A percentile compares a stretch with the other conserved stretches of the same genome.
phyloP scores from a whole-genome alignment of 2,797 vertebrate species.

The Phataginus tricuspis region DNA sequence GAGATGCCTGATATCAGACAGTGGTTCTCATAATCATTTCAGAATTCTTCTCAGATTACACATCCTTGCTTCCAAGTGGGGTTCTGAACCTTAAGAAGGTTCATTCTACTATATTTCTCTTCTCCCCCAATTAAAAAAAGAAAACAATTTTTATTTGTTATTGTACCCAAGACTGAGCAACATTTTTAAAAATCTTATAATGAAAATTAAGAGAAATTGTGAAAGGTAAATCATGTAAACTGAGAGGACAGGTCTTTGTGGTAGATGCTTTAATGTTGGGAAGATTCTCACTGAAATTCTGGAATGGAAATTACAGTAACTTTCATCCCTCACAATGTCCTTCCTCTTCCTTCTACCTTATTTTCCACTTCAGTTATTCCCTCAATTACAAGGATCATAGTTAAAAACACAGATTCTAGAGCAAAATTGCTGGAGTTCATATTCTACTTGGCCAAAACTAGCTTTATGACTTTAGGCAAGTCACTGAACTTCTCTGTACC shows the following conservation, averaged over 20 bases:
- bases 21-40: neutral
- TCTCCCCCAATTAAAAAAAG: neutral
- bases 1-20: conserved; percentile 4
- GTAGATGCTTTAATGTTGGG: neutral
- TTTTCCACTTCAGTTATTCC: neutral
- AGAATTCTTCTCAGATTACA: conserved; percentile 24
- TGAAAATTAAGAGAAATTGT: conserved; percentile 23
- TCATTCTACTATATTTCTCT: neutral
- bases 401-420: neutral
- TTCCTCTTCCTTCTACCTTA: neutral
- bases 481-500: neutral
- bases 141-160: neutral
- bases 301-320: neutral
- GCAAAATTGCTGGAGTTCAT: neutral
- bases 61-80: neutral
- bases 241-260: neutral
- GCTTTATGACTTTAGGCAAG: conserved; percentile 1
- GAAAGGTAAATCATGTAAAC: conserved; percentile 25
- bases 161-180: neutral
- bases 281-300: conserved; percentile 19
- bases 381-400: neutral
- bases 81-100: conserved; percentile 27
- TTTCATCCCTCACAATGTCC: neutral
- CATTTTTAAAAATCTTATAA: neutral
- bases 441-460: conserved; percentile 1